Base-by-base conservation (phyloP, 2,888 invertebrate genomes). In the Ochlodes sylvanus region DNA sequence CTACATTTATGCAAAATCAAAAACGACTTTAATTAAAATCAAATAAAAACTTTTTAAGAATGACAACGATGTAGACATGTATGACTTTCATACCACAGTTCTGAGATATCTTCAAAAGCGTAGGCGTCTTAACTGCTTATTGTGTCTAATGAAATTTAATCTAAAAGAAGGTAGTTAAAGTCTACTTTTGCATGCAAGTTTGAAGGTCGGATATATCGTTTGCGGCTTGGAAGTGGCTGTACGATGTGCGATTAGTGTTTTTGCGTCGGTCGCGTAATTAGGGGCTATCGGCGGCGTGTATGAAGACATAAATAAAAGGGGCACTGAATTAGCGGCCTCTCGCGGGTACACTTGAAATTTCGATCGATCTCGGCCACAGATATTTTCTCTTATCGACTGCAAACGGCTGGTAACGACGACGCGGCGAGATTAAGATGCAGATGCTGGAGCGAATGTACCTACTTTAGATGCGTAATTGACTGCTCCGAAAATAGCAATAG, bases 271-370 rank as follows among this genome's bases (percentile, higher is more conserved):
- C 75, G 79, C 85, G 89, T 93, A 93, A 93, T 93, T 93, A 92
- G 90, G 90, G 86, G 83, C 88, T 88, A 92, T 92, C 92, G 91
- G 89, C 92, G 92, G 90, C 86, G 78, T 81, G 89, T 92, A 93
- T 93, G 92, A 92, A 92, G 93, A 92, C 92, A 92, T 93, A 93
- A 92, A 92, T 92, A 91, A 93, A 90, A 83, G 75, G 86, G 81
- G 86, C 83, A 83, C 83, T 82, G 88, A 90, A 88, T 90, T 88
- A 89, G 90, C 87, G 79, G 79, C 78, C 76, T 71, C 77, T 68
- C 56, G 71, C 68, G 65, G 70, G 70, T 70, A 69, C 69, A 56
- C 70, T 81, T 84, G 84, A 85, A 86, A 87, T 87, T 89, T 86
- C 89, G 84, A 88, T 87, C 88, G 89, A 89, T 88, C 81, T 79